Evolutionary conservation across 2,888 invertebrate genomes (phyloP), one percentile per base, ranked within the genome.

Genomic region (Acanthacorydalis orientalis): DNA sequence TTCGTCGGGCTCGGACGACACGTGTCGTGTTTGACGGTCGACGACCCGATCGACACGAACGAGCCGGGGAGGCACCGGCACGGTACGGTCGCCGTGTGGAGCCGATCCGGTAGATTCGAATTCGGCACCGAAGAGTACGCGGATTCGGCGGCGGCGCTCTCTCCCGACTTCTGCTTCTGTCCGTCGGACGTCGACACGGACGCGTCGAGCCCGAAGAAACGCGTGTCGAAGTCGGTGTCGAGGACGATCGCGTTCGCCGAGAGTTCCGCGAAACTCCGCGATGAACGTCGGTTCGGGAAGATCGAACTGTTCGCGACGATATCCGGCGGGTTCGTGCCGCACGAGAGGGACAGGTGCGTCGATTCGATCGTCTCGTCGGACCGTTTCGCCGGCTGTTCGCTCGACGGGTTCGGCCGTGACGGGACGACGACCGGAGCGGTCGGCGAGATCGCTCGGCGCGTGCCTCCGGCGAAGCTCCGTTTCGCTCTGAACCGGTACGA

Each of bases 111-210:
- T 39, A 84, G 85, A 64, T 73, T 73, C 50, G 64, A 74, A 53
- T 62, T 91, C 33, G 71, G 73, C 48, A 64, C 78, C 0, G 68
- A 79, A 47, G 70, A 70, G 68, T 86, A 84, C 63, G 83, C 91
- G 79, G 75, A 83, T 56, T 60, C 83, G 35, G 77, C 89, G 53
- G 83, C 88, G 66, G 64, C 73, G 31, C 80, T 83, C 61, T 75
- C 77, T 62, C 90, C 92, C 37, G 85, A 89, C 62, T 76, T 87
- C 59, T 87, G 84, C 66, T 78, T 85, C 61, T 77, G 82, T 11
- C 68, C 92, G 55, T 81, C 82, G 60, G 91, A 92, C 71, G 78
- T 79, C 37, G 80, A 83, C 56, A 83, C 80, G 39, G 73, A 80
- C 58, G 61, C 68, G 7, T 65, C 69, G 37, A 83, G 84, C 58